Evolutionary conservation across 1,140 invertebrate species (phyloP), one percentile per base, ranked within the genome.

Genomic region (Parasteatoda tepidariorum): DNA sequence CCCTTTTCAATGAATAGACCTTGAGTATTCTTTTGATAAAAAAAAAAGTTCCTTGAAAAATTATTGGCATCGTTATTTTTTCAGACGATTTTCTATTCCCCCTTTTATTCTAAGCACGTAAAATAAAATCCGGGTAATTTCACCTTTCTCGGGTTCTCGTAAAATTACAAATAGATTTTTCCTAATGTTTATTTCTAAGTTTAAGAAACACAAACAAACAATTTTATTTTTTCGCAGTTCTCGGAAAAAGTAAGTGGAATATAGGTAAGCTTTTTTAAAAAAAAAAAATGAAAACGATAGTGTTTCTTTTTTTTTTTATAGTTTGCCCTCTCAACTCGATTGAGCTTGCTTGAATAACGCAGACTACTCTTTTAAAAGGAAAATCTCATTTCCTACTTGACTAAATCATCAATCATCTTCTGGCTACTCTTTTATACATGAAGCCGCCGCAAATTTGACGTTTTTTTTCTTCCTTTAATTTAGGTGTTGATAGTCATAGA

Each of bases 1-100:
- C 73, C 54, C 18, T 75, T 75, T 75, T 75, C 73, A 75, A 61
- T 75, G 73, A 75, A 75, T 22, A 75, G 57, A 75, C 73, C 73
- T 75, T 75, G 73, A 75, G 31, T 62, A 30, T 59, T n/a, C n/a
- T n/a, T n/a, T 28, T 61, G 31, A 75, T 1, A 22, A 15, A 68
- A 68, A 68, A 62, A 75, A 75, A 61, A 33, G 30, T 24, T 75
- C 24, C 57, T 59, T 26, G 73, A 26, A 57, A 62, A 61, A 59
- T 11, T 57, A 31, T 73, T 73, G 41, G 28, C 33, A 41, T 66
- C 66, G 4, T 68, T 41, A 34, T 38, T 68, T 41, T 7, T 38
- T 75, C 13, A 38, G 5, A 34, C 31, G 22, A 31, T 57, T 30
- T 73, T 73, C 15, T 61, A 22, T 64, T 31, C 33, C 28, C 18